These are phyloP conservation scores for Tineola bisselliella DNA, from an alignment of 2,888 invertebrate species.

Conservation along the genomic window DNA sequence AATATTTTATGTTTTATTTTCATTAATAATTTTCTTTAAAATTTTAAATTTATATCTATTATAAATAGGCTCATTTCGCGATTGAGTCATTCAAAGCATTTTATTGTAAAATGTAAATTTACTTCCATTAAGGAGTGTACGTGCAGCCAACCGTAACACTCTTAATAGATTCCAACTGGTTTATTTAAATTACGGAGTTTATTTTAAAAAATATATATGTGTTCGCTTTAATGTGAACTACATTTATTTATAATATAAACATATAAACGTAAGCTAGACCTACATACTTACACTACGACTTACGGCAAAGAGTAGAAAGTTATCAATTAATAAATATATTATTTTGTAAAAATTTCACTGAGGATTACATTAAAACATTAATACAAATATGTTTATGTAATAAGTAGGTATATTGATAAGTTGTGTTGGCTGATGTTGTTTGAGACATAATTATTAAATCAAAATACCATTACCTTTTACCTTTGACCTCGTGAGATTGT, in stretches of 20 bases:
- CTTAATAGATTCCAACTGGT: background rate
- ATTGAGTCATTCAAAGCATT: slow-evolving; percentile 7
- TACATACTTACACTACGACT: background rate
- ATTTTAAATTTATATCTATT: background rate
- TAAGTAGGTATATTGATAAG: too few species aligned
- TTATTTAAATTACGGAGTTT: background rate
- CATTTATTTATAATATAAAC: background rate
- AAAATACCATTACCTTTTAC: background rate
- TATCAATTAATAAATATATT: background rate
- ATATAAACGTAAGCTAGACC: background rate
- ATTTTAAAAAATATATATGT: background rate
- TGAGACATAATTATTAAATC: background rate
- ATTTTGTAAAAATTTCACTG: too few species aligned
- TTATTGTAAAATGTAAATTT: slow-evolving; percentile 12
- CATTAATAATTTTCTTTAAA: background rate
- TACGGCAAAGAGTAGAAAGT: background rate
- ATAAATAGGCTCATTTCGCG: background rate
- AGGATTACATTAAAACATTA: too few species aligned
- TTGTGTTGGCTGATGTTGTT: background rate
- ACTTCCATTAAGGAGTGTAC: background rate
- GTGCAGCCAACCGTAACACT: slow-evolving; percentile 1
- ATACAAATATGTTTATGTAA: too few species aligned
- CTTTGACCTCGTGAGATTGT: background rate
- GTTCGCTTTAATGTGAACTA: background rate
- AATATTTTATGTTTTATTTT: background rate